Conservation (phyloP, 2,888 invertebrate genomes). For the Andrena camellia region DNA sequence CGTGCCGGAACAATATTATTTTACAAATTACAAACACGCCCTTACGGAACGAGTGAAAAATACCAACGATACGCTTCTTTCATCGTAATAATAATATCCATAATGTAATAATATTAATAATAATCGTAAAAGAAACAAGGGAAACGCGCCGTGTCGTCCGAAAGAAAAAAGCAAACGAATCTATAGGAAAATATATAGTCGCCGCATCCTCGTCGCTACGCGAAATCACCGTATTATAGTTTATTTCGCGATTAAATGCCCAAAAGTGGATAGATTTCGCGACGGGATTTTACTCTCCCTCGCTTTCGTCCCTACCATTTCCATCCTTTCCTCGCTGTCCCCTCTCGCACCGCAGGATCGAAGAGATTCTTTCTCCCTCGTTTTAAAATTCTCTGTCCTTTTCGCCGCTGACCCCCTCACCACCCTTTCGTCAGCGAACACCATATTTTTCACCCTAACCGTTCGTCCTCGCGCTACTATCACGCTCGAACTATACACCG, state of each 20-base stretch:
- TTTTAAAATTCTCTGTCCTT: neutral
- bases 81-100: slow-evolving; percentile 43
- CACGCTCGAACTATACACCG: slow-evolving; percentile 6
- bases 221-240: slow-evolving; percentile 28
- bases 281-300: slow-evolving; percentile 36
- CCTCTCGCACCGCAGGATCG: slow-evolving; percentile 1
- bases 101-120: slow-evolving; percentile 54
- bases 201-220: slow-evolving; percentile 40
- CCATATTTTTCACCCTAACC: neutral
- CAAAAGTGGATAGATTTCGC: slow-evolving; percentile 49
- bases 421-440: neutral
- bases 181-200: slow-evolving; percentile 42
- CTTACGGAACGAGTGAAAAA: slow-evolving; percentile 55
- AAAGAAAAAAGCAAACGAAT: slow-evolving; percentile 32
- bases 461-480: neutral
- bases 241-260: slow-evolving; percentile 61
- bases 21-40: slow-evolving; percentile 57
- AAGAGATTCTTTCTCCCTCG: neutral
- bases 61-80: slow-evolving; percentile 53
- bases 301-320: slow-evolving; percentile 27
- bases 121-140: slow-evolving; percentile 58
- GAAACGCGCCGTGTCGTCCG: slow-evolving; percentile 34
- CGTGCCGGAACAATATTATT: slow-evolving; percentile 52
- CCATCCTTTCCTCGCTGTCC: neutral
- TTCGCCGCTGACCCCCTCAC: neutral